Evolutionary conservation across 2,113 vertebrate genomes (phyloP).

Genomic region (Chaetura pelagica): DNA sequence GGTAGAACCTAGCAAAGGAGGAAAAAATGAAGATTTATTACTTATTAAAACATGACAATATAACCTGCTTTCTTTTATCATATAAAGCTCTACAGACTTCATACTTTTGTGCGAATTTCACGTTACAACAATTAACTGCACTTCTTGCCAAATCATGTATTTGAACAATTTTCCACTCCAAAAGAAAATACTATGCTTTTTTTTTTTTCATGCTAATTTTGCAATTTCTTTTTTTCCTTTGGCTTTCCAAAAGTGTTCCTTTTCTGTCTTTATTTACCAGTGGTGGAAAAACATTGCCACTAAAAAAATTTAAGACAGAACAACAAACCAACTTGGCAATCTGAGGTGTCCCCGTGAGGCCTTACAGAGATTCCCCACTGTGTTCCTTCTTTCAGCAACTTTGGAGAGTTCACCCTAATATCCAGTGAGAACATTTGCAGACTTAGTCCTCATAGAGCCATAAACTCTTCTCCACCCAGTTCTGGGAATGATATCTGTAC

Average conservation of each 20-base stretch:
- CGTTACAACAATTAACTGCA: not conserved
- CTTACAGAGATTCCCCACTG: not conserved
- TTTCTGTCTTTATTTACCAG: not conserved
- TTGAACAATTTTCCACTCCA: not conserved
- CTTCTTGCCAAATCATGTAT: not conserved
- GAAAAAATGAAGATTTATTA: not conserved
- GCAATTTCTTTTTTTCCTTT: not conserved
- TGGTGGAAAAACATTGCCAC: not conserved
- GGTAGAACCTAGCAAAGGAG: conserved; percentile 81
- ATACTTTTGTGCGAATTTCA: not conserved
- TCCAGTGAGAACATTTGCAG: not conserved
- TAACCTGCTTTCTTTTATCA: not conserved
- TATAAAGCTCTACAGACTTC: not conserved
- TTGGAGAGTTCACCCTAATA: not conserved
- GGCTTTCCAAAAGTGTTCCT: not conserved
- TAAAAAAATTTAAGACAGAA: not conserved
- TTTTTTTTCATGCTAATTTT: not conserved
- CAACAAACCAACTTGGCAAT: not conserved
- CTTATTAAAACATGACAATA: not conserved
- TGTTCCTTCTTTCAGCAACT: not conserved
- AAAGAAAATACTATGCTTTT: not conserved
- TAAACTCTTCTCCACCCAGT: not conserved
- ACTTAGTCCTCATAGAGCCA: not conserved
- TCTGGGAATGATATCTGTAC: not conserved
- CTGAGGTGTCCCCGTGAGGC: not conserved